These are phyloP conservation scores for Eudasyphora cyanicolor DNA, from an alignment of 2,888 invertebrate genomes.

Conservation along the genomic window DNA sequence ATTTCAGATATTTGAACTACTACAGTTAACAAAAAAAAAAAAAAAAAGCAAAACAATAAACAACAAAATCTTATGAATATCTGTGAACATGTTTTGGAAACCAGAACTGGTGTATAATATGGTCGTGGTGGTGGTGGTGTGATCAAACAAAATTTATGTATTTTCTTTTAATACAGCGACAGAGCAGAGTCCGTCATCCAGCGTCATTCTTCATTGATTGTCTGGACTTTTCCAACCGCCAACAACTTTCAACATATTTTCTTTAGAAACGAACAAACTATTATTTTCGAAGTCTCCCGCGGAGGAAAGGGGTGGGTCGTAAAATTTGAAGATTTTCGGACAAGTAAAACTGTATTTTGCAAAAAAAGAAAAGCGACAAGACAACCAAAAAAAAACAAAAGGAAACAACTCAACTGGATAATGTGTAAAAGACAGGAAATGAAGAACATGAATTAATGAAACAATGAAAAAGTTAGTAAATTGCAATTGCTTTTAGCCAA, in stretches of 20 bases:
- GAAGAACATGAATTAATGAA: conserved; percentile 18
- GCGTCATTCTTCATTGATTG: background rate
- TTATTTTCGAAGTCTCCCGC: background rate
- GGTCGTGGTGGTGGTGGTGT: conserved; percentile 25
- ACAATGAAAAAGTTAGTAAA: conserved; percentile 43
- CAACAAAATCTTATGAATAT: conserved; percentile 53
- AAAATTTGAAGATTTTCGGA: conserved; percentile 7
- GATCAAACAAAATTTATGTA: conserved; percentile 66
- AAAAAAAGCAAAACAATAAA: conserved; percentile 43
- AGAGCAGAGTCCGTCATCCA: no score
- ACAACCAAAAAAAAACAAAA: no score
- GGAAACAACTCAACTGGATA: conserved; percentile 26
- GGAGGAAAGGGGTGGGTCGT: background rate
- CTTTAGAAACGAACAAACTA: background rate
- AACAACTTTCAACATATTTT: conserved; percentile 50
- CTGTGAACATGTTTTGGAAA: conserved; percentile 2
- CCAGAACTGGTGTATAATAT: background rate
- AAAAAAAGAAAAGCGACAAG: conserved; percentile 35
- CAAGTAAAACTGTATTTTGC: conserved; percentile 67
- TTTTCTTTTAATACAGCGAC: conserved; percentile 52
- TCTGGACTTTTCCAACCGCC: conserved; percentile 42
- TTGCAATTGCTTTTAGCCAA: background rate
- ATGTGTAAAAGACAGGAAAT: conserved; percentile 32
- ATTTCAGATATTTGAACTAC: conserved; percentile 53
- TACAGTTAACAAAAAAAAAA: conserved; percentile 58